phyloP scores from a whole-genome alignment of 35 echinoderm and acorn worm species.

The Heliocidaris erythrogramma region DNA sequence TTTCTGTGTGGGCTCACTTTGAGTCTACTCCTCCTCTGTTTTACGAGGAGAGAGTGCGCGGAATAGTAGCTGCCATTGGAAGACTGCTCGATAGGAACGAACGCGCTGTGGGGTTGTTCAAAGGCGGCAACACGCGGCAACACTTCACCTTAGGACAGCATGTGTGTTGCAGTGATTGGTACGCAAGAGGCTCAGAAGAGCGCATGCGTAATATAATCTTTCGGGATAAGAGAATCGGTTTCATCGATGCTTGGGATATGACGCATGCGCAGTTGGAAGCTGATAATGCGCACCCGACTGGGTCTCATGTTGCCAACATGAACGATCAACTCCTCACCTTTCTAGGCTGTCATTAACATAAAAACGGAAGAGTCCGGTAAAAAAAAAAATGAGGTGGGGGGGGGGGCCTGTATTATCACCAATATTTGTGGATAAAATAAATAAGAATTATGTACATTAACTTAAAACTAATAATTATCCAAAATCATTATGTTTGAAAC shows the following conservation, averaged over 20 bases:
- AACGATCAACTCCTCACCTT: constrained; percentile 12
- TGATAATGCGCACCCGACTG: neutral
- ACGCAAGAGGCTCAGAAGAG: neutral
- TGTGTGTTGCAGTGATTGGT: constrained; percentile 33
- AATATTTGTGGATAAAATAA: no score
- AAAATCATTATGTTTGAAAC: no score
- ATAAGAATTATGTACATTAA: no score
- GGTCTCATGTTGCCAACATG: neutral
- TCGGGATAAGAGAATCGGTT: neutral
- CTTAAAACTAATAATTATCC: no score
- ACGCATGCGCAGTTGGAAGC: neutral
- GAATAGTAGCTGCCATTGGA: constrained; percentile 21
- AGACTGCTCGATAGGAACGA: constrained; percentile 28
- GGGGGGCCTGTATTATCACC: no score
- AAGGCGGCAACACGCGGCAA: constrained; percentile 47
- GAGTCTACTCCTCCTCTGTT: neutral
- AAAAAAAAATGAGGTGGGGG: no score
- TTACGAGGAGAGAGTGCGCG: neutral
- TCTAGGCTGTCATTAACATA: neutral
- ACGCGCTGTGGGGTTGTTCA: neutral
- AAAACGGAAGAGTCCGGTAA: no score
- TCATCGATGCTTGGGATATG: constrained; percentile 36
- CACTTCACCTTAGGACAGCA: neutral
- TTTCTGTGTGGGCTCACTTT: constrained; percentile 29
- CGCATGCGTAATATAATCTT: neutral